These are phyloP conservation scores for Phalacrocorax brasilianus DNA, from an alignment of 2,113 vertebrate species.

Conservation along the genomic window DNA sequence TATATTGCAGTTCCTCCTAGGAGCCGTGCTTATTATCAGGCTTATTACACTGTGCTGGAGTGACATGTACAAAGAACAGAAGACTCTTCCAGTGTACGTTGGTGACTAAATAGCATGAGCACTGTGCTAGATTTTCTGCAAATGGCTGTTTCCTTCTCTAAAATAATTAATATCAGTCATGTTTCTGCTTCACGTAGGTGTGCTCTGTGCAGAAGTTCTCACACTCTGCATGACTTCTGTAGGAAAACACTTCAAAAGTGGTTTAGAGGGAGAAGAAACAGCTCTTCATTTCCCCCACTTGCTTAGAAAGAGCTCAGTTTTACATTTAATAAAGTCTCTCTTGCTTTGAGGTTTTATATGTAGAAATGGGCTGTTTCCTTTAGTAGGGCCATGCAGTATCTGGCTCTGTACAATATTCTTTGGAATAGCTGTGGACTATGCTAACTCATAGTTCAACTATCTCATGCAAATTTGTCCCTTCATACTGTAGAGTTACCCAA, in stretches of 20 bases:
- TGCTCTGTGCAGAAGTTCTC: background rate
- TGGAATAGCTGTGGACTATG: background rate
- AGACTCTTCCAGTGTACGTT: background rate
- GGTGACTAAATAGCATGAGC: background rate
- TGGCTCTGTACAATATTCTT: background rate
- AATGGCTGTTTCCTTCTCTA: background rate
- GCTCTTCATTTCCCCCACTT: rapidly evolving
- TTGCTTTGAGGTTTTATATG: background rate
- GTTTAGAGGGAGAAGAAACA: background rate
- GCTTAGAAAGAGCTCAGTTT: background rate
- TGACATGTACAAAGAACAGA: background rate
- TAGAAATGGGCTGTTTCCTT: background rate
- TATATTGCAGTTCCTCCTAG: background rate
- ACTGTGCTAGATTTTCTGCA: background rate
- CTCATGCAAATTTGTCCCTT: background rate
- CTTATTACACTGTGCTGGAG: background rate
- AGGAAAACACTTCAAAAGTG: background rate
- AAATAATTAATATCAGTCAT: background rate
- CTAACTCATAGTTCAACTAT: background rate
- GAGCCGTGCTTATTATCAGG: background rate
- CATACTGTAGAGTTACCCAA: background rate
- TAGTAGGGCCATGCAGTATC: background rate
- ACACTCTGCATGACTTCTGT: background rate
- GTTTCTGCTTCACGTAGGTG: background rate
- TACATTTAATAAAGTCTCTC: background rate